These are phyloP conservation scores for Drosophila paranaensis DNA, from an alignment of 2,888 invertebrate species.

Conservation along the genomic window DNA sequence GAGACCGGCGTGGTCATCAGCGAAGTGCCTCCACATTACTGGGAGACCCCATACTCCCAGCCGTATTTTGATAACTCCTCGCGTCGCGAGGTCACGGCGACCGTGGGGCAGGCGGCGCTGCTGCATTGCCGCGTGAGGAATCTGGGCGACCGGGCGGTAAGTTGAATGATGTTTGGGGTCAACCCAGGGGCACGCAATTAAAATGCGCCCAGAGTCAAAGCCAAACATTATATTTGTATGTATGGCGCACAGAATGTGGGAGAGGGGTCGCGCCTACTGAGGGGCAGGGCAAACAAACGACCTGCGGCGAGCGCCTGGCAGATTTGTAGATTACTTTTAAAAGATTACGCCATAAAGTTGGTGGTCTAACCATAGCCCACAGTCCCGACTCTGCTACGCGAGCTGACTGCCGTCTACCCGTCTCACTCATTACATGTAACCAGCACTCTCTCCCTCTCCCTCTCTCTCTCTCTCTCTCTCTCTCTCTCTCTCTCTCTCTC, in stretches of 20 bases:
- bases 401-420: not conserved
- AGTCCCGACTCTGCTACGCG: not conserved
- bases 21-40: slow-evolving; percentile 84
- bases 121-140: slow-evolving; percentile 94
- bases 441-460: not conserved
- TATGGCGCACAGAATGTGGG: slow-evolving; percentile 25
- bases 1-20: slow-evolving; percentile 83
- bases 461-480: too few species aligned
- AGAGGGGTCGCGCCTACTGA: not conserved
- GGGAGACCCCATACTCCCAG: slow-evolving; percentile 89
- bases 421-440: slow-evolving; percentile 6
- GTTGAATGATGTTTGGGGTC: slow-evolving; percentile 81
- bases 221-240: slow-evolving; percentile 57
- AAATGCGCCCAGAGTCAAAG: slow-evolving; percentile 56
- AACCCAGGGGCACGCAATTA: slow-evolving; percentile 55
- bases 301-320: slow-evolving; percentile 76
- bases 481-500: not conserved
- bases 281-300: slow-evolving; percentile 60
- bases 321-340: slow-evolving; percentile 79
- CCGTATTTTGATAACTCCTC: slow-evolving; percentile 96
- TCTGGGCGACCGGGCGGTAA: slow-evolving; percentile 94
- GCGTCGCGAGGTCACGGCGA: slow-evolving; percentile 92
- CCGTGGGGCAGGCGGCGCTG: slow-evolving; percentile 94
- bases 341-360: slow-evolving; percentile 79
- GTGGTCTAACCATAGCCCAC: slow-evolving; percentile 59